phyloP scores from a whole-genome alignment of 2,113 vertebrate genomes.

The Sphaerodactylus townsendi region DNA sequence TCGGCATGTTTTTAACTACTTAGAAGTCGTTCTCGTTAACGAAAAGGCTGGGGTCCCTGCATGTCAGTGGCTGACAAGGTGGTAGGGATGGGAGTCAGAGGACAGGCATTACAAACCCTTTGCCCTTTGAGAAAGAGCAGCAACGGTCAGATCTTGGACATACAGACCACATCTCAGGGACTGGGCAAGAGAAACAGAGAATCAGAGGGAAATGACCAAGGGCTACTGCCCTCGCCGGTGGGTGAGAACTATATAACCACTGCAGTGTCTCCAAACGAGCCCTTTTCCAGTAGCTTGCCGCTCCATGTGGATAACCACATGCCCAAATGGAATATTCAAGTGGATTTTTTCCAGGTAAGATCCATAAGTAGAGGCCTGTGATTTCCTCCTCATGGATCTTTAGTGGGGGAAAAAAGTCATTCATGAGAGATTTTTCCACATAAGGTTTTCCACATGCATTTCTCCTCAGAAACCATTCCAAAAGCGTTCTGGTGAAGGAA shows the following conservation, averaged over 20 bases:
- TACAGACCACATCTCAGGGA: neutral
- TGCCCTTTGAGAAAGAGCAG: neutral
- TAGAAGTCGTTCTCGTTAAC: no score
- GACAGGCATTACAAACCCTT: neutral
- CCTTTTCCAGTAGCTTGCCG: neutral
- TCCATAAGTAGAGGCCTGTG: neutral
- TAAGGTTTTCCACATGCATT: neutral
- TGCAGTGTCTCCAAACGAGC: neutral
- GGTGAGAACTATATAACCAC: neutral
- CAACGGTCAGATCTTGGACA: neutral
- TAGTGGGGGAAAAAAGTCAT: no score
- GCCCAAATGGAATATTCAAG: neutral
- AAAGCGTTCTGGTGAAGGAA: slow-evolving; percentile 11
- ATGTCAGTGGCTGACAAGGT: neutral
- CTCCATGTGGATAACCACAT: neutral
- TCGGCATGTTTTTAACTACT: no score
- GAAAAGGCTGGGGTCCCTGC: no score
- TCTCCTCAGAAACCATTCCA: neutral
- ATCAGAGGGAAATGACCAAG: neutral
- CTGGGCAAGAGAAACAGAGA: neutral
- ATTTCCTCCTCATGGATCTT: neutral
- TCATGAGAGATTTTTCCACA: neutral
- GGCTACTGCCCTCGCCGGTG: neutral
- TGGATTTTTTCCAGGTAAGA: neutral
- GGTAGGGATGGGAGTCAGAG: neutral